A percentile compares a stretch with the other conserved stretches of the same genome.
Evolutionary conservation across 2,797 vertebrate genomes (phyloP).

Genomic region (Delichon dasypus): DNA sequence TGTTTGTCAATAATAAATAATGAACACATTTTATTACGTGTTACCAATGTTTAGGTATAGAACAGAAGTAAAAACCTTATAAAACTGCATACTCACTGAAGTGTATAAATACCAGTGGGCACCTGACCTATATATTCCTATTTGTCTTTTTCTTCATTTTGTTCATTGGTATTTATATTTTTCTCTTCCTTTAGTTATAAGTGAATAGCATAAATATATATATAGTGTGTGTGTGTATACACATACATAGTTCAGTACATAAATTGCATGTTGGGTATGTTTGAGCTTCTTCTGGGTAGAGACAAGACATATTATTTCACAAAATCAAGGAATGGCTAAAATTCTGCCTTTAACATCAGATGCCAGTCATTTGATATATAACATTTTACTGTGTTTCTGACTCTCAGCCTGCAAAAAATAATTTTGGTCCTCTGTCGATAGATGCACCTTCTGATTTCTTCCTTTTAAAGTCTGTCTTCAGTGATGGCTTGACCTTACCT

Average conservation of each 20-base stretch:
- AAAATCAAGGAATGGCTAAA: not conserved
- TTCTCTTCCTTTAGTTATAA: not conserved
- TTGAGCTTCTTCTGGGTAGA: not conserved
- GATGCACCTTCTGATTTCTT: not conserved
- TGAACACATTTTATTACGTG: conserved; percentile 46
- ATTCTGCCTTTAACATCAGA: not conserved
- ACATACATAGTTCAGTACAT: not conserved
- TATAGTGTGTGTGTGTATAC: not conserved
- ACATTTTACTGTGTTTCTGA: not conserved
- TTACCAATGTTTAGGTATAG: not conserved
- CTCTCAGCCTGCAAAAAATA: not conserved
- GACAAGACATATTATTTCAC: not conserved
- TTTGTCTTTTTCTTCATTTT: not conserved
- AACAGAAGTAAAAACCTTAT: not conserved
- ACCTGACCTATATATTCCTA: not conserved
- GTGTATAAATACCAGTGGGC: not conserved
- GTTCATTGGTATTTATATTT: not conserved
- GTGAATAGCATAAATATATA: not conserved
- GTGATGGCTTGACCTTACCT: not conserved
- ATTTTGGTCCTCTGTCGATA: not conserved
- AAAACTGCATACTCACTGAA: not conserved
- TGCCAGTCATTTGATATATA: not conserved
- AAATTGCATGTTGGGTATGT: not conserved
- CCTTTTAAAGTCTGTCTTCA: not conserved
- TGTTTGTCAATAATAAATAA: conserved; percentile 64